Conservation (phyloP, 2,797 vertebrate species). For the Propithecus deckenii region DNA sequence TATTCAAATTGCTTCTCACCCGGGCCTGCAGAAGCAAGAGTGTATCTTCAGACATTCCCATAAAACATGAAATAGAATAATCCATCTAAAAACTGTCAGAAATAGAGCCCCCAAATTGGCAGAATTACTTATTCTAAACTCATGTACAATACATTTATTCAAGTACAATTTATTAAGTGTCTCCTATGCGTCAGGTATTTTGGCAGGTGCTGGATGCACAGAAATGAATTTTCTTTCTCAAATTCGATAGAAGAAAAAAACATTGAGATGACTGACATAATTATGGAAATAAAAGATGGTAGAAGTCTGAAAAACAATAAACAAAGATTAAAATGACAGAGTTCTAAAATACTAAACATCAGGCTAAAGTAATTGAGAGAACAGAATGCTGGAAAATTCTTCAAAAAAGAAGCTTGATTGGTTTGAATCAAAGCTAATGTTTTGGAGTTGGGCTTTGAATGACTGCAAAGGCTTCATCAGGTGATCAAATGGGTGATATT, state of each 20-base stretch:
- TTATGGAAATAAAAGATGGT: not conserved
- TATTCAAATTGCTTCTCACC: not conserved
- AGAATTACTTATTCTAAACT: not conserved
- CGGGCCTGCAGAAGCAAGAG: not conserved
- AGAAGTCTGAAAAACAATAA: not conserved
- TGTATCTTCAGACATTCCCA: not conserved
- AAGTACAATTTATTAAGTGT: not conserved
- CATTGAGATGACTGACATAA: not conserved
- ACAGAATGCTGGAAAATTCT: not conserved
- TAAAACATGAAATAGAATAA: not conserved
- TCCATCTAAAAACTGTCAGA: not conserved
- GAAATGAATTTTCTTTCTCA: slow-evolving; percentile 32
- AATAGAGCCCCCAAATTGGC: not conserved
- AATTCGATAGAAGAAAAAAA: not conserved
- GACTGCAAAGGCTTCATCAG: not conserved
- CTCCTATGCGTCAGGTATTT: not conserved
- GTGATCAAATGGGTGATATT: not conserved
- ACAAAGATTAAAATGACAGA: not conserved
- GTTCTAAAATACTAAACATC: not conserved
- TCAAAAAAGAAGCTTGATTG: not conserved
- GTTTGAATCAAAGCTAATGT: not conserved
- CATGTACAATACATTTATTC: not conserved
- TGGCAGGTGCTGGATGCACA: not conserved
- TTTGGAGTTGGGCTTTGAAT: not conserved
- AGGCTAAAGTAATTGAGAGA: not conserved